Evolutionary conservation across 2,797 vertebrate genomes (phyloP).

Genomic region (Taenioides sp.): DNA sequence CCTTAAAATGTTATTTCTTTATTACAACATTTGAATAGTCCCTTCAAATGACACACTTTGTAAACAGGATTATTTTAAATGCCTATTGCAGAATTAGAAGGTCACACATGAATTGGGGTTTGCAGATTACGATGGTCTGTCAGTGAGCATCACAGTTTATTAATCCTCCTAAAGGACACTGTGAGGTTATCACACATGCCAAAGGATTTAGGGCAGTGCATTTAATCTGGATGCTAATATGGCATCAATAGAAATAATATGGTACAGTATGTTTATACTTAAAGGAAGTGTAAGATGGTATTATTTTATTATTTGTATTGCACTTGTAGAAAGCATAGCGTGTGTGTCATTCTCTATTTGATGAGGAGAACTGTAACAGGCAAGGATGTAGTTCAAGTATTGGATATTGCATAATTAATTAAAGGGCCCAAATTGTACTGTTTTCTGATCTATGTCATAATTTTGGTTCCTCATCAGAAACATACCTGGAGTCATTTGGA

Average conservation of each 20-base stretch:
- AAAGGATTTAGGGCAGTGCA: neutral
- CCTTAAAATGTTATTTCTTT: neutral
- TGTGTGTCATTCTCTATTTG: too few species aligned
- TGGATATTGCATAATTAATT: too few species aligned
- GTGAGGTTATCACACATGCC: slow-evolving; percentile 6
- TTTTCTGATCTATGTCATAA: too few species aligned
- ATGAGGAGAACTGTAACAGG: too few species aligned
- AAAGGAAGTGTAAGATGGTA: neutral
- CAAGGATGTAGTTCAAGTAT: too few species aligned
- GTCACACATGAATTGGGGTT: neutral
- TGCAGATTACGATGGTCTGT: neutral
- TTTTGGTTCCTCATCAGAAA: too few species aligned
- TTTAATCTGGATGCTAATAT: slow-evolving; percentile 14
- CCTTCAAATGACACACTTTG: neutral
- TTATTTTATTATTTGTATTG: too few species aligned
- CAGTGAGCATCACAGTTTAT: neutral
- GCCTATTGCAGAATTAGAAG: neutral
- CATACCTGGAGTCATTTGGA: too few species aligned
- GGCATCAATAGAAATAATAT: slow-evolving; percentile 9
- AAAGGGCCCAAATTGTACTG: too few species aligned
- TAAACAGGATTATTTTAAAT: slow-evolving; percentile 12
- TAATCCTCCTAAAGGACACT: slow-evolving; percentile 13
- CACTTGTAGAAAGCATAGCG: too few species aligned
- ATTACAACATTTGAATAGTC: neutral
- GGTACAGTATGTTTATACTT: slow-evolving; percentile 4